These are phyloP conservation scores for Lytechinus variegatus DNA, from an alignment of 35 echinoderm and acorn worm species.

Conservation along the genomic window DNA sequence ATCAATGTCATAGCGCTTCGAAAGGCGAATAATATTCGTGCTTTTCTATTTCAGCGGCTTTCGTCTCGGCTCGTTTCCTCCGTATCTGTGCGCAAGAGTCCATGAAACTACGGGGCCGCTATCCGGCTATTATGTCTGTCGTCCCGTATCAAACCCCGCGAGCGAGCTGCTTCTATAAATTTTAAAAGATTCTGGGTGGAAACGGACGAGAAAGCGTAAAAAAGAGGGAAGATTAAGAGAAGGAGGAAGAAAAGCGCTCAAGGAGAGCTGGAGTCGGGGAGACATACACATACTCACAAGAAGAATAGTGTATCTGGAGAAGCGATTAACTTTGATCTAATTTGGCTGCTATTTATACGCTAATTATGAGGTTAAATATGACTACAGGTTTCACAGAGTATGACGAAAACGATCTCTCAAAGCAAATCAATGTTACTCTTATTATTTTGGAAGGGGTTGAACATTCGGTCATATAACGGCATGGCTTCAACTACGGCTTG, in stretches of 20 bases:
- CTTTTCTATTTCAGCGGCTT: constrained; percentile 49
- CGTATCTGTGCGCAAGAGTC: constrained; percentile 52
- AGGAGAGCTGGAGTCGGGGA: background rate
- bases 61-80: constrained; percentile 39
- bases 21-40: constrained; percentile 43
- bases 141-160: constrained; percentile 40
- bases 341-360: constrained; percentile 50
- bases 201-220: constrained; percentile 46
- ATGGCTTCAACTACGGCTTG: background rate
- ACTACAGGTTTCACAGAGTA: constrained; percentile 5
- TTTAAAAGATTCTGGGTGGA: constrained; percentile 50
- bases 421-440: background rate
- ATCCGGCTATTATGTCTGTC: constrained; percentile 49
- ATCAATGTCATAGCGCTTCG: constrained; percentile 24
- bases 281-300: background rate
- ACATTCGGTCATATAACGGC: constrained; percentile 9
- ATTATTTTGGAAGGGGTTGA: background rate
- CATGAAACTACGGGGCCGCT: constrained; percentile 51
- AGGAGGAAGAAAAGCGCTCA: background rate
- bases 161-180: constrained; percentile 35
- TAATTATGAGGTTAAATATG: constrained; percentile 50
- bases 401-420: constrained; percentile 7
- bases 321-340: constrained; percentile 50
- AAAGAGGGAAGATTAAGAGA: constrained; percentile 22
- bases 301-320: background rate